phyloP scores from a whole-genome alignment of 2,113 vertebrate genomes.

The Alligator mississippiensis region DNA sequence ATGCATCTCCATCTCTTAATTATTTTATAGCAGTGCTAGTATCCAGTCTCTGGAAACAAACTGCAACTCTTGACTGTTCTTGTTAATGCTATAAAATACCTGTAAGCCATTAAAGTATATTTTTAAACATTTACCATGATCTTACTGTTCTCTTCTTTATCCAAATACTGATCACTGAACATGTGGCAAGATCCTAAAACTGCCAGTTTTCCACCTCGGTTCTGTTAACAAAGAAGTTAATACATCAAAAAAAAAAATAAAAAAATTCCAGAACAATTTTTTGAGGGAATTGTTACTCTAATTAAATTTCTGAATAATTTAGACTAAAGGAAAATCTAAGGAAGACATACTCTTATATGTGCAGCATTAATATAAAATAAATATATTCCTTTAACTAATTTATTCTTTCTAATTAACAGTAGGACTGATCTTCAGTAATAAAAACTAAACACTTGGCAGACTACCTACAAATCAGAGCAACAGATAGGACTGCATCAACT shows the following conservation, averaged over 20 bases:
- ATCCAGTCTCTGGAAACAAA: background rate
- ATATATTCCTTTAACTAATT: background rate
- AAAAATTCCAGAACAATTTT: background rate
- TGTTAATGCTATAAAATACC: background rate
- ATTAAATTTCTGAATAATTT: background rate
- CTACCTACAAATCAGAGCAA: background rate
- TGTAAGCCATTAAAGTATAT: background rate
- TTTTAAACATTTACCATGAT: constrained; percentile 85
- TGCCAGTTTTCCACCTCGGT: constrained; percentile 89
- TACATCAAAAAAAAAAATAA: background rate
- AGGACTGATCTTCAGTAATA: background rate
- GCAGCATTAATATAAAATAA: fast-evolving
- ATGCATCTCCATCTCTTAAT: background rate
- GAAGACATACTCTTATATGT: background rate
- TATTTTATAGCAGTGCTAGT: background rate
- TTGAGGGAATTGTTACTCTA: background rate
- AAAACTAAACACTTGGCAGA: background rate
- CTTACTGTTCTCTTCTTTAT: constrained; percentile 98
- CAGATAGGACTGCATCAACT: background rate
- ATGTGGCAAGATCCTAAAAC: constrained; percentile 96
- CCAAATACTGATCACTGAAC: constrained; percentile 96
- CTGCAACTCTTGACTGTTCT: background rate
- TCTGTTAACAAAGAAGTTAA: constrained; percentile 64
- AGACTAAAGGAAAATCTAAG: background rate
- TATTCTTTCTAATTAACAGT: background rate